Evolutionary conservation across 2,888 invertebrate genomes (phyloP), one percentile per base, ranked within the genome.

Genomic region (Bellardia bayeri): DNA sequence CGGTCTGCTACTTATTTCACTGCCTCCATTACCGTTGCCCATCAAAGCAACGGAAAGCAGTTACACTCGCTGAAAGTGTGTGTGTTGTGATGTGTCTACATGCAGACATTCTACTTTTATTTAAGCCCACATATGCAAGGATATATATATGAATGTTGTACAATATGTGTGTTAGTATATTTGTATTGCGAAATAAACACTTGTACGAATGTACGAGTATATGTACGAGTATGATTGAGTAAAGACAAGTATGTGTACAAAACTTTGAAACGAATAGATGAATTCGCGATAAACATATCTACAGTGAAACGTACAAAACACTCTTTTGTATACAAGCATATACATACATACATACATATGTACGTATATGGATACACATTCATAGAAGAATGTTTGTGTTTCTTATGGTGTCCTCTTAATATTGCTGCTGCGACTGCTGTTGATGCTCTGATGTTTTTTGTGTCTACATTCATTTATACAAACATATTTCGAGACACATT

Each of bases 31-130:
- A 51, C 49, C 30, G 51, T 63, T 84, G 7, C 51, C 66, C 75
- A 63, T 87, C 80, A 66, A 66, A 69, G 51, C 58, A 76, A 51
- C 51, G 71, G 49, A 58, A 49, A 56, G 33, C 58, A 68, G 79
- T 56, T 30, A 54, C 74, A 56, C 72, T 75, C 11, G 61, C n/a
- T 63, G 33, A 11, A 33, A 49, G 56, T 42, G 23, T 71, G 42
- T 45, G 54, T 56, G 16, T 37, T 37, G 37, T 37, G 37, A 23
- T 23, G 23, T 23, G 23, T 23, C 72, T 58, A 81, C 66, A 63
- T 45, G 85, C 82, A 89, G 75, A 88, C 89, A 75, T 49, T 75
- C 49, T 49, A 49, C 61, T 61, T 49, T 63, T 75, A 42, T 72
- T 58, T 40, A 56, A 72, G 72, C 56, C 72, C 58, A 72, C 72